Evolutionary conservation across 2,113 vertebrate species (phyloP).

Genomic region (Setophaga kirtlandii): DNA sequence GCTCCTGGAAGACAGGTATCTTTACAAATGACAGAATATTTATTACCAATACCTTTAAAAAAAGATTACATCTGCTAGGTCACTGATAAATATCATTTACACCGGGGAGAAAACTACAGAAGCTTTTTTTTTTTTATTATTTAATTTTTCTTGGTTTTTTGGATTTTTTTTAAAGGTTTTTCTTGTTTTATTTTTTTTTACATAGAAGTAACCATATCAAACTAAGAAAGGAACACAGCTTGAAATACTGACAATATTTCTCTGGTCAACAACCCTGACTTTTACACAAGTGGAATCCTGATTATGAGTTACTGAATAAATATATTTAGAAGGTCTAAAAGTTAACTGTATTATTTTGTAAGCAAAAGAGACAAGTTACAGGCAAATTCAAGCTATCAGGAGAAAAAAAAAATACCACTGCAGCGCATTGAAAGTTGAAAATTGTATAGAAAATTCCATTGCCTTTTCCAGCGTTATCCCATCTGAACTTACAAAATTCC

Average conservation of each 20-base stretch:
- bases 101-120: conserved; percentile 74
- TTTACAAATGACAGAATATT: conserved; percentile 85
- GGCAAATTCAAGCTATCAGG: conserved; percentile 68
- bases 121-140: conserved; percentile 36
- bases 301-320: conserved; percentile 72
- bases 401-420: conserved; percentile 23
- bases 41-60: conserved; percentile 85
- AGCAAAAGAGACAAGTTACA: conserved; percentile 70
- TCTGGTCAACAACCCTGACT: conserved; percentile 72
- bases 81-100: conserved; percentile 79
- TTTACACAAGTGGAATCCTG: conserved; percentile 76
- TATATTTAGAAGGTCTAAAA: conserved; percentile 71
- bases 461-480: conserved; percentile 50
- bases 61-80: conserved; percentile 81
- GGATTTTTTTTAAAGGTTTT: neutral
- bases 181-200: conserved; percentile 40
- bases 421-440: conserved; percentile 57
- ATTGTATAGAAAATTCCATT: conserved; percentile 67
- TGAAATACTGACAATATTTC: conserved; percentile 80
- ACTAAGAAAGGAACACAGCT: conserved; percentile 78
- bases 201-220: conserved; percentile 78
- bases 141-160: conserved; percentile 67
- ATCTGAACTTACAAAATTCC: conserved; percentile 68
- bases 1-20: conserved; percentile 70
- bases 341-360: conserved; percentile 62